phyloP scores from a whole-genome alignment of 2,113 vertebrate genomes.

The Terrapene triunguis region DNA sequence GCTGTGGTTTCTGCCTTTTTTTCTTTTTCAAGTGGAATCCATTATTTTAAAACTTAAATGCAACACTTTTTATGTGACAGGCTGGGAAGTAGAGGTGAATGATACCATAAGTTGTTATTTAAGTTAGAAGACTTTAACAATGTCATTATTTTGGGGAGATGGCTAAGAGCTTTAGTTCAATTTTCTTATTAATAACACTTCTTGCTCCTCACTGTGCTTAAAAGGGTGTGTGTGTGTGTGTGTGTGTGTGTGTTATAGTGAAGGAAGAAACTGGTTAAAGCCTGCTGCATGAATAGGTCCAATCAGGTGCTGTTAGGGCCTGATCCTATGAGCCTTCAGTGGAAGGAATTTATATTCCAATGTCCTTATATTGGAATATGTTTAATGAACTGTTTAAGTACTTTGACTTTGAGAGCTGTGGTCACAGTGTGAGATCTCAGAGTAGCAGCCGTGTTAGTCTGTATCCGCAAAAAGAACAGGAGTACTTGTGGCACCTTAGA shows the following conservation, averaged over 20 bases:
- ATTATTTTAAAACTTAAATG: slow-evolving; percentile 58
- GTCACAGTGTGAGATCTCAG: not conserved
- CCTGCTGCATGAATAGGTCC: slow-evolving; percentile 4
- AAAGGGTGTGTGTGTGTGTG: not conserved
- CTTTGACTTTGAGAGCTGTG: not conserved
- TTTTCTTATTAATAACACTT: slow-evolving; percentile 58
- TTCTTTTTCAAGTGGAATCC: slow-evolving; percentile 32
- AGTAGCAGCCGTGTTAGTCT: too few relatives aligned
- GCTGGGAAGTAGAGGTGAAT: slow-evolving; percentile 59
- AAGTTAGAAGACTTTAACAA: slow-evolving; percentile 59
- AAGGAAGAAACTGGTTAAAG: not conserved
- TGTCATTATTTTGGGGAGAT: slow-evolving; percentile 55
- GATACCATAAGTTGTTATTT: slow-evolving; percentile 42
- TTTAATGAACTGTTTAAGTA: not conserved
- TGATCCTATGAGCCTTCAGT: slow-evolving; percentile 11
- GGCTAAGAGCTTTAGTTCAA: slow-evolving; percentile 45
- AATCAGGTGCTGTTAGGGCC: not conserved
- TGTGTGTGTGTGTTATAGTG: not conserved
- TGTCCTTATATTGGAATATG: not conserved
- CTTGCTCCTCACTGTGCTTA: slow-evolving; percentile 6
- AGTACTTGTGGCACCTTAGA: too few relatives aligned
- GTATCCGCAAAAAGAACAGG: too few relatives aligned
- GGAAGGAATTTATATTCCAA: not conserved
- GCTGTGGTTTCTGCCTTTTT: slow-evolving; percentile 5
- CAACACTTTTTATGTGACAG: slow-evolving; percentile 48